Evolutionary conservation across 1,140 invertebrate species (phyloP).

Genomic region (Himalopsyche phryganea): DNA sequence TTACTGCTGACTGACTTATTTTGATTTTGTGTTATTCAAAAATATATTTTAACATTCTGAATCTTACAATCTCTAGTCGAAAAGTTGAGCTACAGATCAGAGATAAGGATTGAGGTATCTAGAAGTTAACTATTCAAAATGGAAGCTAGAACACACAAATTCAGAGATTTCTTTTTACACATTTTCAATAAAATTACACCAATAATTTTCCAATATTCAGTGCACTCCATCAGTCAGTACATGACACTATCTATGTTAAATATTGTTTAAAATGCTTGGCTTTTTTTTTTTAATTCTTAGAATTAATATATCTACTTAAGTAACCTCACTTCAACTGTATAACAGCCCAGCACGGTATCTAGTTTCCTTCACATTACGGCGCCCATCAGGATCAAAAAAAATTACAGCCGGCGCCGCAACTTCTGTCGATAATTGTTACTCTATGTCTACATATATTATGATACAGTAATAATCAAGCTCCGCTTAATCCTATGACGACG

Average conservation of each 20-base stretch:
- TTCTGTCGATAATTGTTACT: not conserved
- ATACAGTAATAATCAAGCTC: not conserved
- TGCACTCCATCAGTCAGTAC: slow-evolving; percentile 29
- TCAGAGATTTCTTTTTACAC: not conserved
- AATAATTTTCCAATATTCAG: slow-evolving; percentile 23
- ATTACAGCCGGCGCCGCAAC: not conserved
- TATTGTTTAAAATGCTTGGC: slow-evolving; percentile 25
- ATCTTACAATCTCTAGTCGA: too few relatives aligned
- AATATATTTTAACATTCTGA: too few relatives aligned
- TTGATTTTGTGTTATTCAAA: too few relatives aligned
- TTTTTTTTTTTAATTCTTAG: slow-evolving; percentile 19
- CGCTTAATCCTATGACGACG: not conserved
- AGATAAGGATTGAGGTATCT: too few relatives aligned
- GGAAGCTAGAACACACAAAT: slow-evolving; percentile 1
- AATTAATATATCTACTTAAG: slow-evolving; percentile 17
- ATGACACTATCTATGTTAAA: slow-evolving; percentile 3
- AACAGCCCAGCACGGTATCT: slow-evolving; percentile 24
- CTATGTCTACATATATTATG: not conserved
- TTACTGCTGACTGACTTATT: too few relatives aligned
- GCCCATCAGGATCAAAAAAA: too few relatives aligned
- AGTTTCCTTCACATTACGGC: too few relatives aligned
- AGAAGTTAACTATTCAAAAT: not conserved
- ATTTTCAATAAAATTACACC: not conserved
- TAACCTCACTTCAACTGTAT: slow-evolving; percentile 25
- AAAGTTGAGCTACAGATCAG: too few relatives aligned